These are phyloP conservation scores for Hemitrygon akajei DNA, from an alignment of 2,797 vertebrate species.

Conservation along the genomic window DNA sequence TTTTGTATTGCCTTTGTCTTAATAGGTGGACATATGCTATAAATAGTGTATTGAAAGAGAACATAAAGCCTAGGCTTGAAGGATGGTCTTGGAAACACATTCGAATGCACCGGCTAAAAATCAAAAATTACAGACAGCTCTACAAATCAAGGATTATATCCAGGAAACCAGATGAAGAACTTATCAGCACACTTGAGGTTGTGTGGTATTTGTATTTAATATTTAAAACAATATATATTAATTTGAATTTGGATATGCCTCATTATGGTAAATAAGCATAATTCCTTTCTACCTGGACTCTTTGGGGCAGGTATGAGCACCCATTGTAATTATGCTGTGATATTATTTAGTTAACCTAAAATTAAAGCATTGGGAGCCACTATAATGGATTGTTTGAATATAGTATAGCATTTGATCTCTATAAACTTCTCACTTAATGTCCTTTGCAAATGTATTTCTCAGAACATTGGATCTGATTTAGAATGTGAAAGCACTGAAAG, in stretches of 20 bases:
- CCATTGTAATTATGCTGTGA: not conserved
- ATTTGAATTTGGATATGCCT: not conserved
- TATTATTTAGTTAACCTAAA: not conserved
- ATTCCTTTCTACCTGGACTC: not conserved
- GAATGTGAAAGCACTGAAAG: not conserved
- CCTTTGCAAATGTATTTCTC: not conserved
- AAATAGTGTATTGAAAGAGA: conserved; percentile 75
- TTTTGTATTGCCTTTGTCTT: conserved; percentile 40
- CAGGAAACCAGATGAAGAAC: conserved; percentile 73
- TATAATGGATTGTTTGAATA: not conserved
- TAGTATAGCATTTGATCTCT: not conserved
- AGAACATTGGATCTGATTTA: not conserved
- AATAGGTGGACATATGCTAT: conserved; percentile 86
- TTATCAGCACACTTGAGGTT: conserved; percentile 72
- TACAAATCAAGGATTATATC: conserved; percentile 85
- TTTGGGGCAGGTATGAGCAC: not conserved
- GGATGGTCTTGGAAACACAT: conserved; percentile 96
- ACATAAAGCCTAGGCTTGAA: conserved; percentile 75
- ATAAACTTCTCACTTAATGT: not conserved
- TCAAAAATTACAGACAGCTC: conserved; percentile 76
- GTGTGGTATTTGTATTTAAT: not conserved
- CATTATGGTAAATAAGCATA: not conserved
- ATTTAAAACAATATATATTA: not conserved
- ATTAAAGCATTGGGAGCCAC: not conserved
- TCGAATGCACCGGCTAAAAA: conserved; percentile 62